These are phyloP conservation scores for Ectropis crepuscularia DNA, from an alignment of 2,888 invertebrate species.

Conservation along the genomic window DNA sequence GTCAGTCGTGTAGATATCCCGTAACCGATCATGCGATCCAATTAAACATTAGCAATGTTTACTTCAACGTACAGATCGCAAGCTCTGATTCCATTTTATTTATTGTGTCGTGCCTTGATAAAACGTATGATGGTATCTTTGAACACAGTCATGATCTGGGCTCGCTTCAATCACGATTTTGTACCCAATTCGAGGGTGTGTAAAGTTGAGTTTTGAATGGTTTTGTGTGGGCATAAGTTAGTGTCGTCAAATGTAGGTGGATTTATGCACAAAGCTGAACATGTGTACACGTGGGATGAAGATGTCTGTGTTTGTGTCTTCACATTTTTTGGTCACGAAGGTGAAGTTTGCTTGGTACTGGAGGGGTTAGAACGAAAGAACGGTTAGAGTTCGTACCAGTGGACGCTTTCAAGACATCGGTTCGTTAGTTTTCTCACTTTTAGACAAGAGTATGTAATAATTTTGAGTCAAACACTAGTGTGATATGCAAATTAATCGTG, in stretches of 20 bases:
- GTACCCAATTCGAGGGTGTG: not conserved
- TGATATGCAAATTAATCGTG: too few species aligned
- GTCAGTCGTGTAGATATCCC: conserved; percentile 25
- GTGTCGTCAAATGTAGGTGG: conserved; percentile 33
- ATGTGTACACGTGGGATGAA: conserved; percentile 35
- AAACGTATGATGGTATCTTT: conserved; percentile 43
- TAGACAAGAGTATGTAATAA: too few species aligned
- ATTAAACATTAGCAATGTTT: conserved; percentile 46
- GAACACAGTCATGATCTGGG: conserved; percentile 28
- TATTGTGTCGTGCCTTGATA: conserved; percentile 46
- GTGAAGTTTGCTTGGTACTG: not conserved
- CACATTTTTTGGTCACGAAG: conserved; percentile 39
- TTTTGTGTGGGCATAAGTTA: conserved; percentile 10
- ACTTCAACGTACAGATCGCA: conserved; percentile 42
- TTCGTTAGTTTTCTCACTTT: too few species aligned
- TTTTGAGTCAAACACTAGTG: too few species aligned
- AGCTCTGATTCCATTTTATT: conserved; percentile 41
- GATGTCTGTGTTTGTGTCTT: conserved; percentile 35
- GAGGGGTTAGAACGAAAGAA: too few species aligned
- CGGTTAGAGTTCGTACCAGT: too few species aligned
- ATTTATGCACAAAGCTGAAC: conserved; percentile 29
- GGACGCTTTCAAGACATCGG: too few species aligned
- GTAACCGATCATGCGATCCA: conserved; percentile 44
- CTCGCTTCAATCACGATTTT: not conserved
- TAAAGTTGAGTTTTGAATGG: conserved; percentile 9